phyloP scores from a whole-genome alignment of 2,797 vertebrate genomes.

The Spatula versicolor region DNA sequence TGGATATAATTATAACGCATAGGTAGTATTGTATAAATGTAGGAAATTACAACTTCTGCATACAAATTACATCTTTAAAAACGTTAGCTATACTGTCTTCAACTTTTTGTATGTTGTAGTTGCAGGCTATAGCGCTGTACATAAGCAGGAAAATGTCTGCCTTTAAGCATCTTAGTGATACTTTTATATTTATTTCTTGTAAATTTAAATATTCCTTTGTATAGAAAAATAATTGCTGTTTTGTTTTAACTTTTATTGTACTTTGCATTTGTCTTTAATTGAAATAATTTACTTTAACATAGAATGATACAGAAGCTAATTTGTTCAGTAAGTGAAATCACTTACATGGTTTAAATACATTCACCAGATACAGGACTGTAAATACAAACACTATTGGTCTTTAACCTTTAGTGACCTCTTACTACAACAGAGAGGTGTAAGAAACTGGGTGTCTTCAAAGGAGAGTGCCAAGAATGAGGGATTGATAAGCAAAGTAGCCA shows the following conservation, averaged over 20 bases:
- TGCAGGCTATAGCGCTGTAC: conserved; percentile 68
- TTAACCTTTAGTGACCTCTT: background rate
- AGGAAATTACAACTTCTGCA: conserved; percentile 36
- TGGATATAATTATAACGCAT: conserved; percentile 15
- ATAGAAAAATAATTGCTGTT: conserved; percentile 63
- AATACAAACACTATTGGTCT: background rate
- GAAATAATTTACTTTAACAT: conserved; percentile 34
- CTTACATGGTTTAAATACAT: conserved; percentile 35
- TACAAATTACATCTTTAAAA: conserved; percentile 47
- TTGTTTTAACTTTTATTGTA: conserved; percentile 66
- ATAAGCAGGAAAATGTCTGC: conserved; percentile 64
- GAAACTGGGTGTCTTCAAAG: background rate
- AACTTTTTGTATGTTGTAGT: conserved; percentile 55
- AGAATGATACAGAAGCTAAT: conserved; percentile 22
- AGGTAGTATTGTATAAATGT: conserved; percentile 42
- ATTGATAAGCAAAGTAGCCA: background rate
- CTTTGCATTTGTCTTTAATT: conserved; percentile 51
- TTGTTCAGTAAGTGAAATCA: conserved; percentile 51
- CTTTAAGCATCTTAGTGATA: conserved; percentile 56
- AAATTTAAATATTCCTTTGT: conserved; percentile 74
- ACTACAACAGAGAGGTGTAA: background rate
- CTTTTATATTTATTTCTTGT: conserved; percentile 84
- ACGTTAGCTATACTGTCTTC: conserved; percentile 39
- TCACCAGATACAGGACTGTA: conserved; percentile 23
- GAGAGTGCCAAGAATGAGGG: background rate